Conservation (phyloP, 2,888 invertebrate species). For the Scrobipalpa costella region DNA sequence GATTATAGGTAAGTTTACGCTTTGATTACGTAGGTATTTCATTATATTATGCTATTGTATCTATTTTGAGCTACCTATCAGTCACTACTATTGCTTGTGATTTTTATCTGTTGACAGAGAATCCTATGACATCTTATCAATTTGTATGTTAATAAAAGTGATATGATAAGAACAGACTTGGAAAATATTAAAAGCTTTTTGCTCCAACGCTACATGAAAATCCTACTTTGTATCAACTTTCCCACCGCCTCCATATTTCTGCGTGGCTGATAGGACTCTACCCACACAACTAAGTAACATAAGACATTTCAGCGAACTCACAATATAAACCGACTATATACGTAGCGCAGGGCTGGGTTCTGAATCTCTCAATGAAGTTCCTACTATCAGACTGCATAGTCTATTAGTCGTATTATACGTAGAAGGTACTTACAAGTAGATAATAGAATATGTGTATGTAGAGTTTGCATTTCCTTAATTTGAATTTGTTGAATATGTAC, state of each 20-base stretch:
- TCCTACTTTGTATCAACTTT: conserved; percentile 76
- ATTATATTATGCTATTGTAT: neutral
- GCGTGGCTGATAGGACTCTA: conserved; percentile 57
- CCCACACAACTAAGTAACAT: conserved; percentile 45
- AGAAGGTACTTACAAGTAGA: neutral
- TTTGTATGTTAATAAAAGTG: too few species aligned
- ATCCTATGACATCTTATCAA: too few species aligned
- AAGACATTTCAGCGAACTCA: conserved; percentile 23
- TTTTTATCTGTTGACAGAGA: too few species aligned
- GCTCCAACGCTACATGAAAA: conserved; percentile 68
- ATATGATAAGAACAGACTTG: neutral
- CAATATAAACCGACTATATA: conserved; percentile 19
- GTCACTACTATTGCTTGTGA: too few species aligned
- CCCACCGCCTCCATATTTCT: conserved; percentile 73
- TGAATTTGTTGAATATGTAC: neutral
- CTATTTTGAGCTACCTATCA: too few species aligned
- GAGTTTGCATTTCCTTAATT: conserved; percentile 3
- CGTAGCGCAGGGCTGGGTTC: conserved; percentile 9
- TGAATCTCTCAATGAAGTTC: conserved; percentile 7
- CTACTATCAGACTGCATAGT: neutral
- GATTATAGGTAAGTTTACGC: neutral
- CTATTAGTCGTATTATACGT: neutral
- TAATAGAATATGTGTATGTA: neutral
- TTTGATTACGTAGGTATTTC: neutral
- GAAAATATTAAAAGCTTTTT: conserved; percentile 33